Base-by-base conservation (phyloP, 2,797 vertebrate genomes). In the Loriculus beryllinus region DNA sequence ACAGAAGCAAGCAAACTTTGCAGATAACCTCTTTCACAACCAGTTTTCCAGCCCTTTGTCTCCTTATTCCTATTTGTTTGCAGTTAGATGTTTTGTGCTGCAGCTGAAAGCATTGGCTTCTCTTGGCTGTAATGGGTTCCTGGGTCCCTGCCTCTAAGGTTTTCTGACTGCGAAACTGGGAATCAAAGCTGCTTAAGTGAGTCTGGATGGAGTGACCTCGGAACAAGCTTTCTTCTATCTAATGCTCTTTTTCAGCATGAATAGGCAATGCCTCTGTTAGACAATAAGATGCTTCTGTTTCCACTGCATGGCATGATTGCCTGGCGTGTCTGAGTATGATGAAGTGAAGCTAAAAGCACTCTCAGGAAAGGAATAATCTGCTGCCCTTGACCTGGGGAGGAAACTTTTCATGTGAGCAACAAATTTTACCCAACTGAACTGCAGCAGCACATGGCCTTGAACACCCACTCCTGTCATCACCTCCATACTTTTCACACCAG, bases 171-270 rank as follows among this genome's bases (percentile, higher is more conserved):
- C 2, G 10, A 72, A 90, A 86, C 40, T 40, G 47, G 65, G 75
- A 93, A 69, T 54, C 80, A 91, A 25, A 84, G 57, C 82, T 31
- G 22, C 86, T 67, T 37, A 42, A 82, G 67, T 37, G 67, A 59
- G 29, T 75, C 31, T 89, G 69, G 80, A 33, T 39, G 33, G 52
- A 86, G 78, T 21, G 85, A 65, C 60, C 70, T 76, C 19, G 3
- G 47, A 91, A 92, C 68, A 86, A 82, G 21, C 68, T 68, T 70
- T 90, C 10, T 69, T 77, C 54, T 71, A 39, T 39, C 83, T 67
- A 59, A 54, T 92, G 64, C 48, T 54, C 54, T 91, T 96, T 90
- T 95, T 74, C 80, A 75, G 51, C 68, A 45, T 84, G 81, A 87
- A 70, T 90, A 60, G 90, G 64, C 90, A 90, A 19, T 68, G 45